Evolutionary conservation across 2,888 invertebrate genomes (phyloP).

Genomic region (Xestia rhomboidea): DNA sequence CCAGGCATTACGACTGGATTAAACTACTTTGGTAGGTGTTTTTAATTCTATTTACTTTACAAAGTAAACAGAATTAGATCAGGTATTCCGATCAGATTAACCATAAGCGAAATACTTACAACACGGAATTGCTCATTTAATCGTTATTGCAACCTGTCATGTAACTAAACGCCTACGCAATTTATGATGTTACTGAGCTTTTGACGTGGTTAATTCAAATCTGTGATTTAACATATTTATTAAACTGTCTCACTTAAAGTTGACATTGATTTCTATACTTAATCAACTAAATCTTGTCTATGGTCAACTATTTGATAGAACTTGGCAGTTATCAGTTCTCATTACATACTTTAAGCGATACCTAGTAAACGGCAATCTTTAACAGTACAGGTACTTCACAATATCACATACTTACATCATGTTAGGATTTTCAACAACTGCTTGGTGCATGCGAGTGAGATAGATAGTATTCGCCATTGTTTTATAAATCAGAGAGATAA

Average conservation of each 20-base stretch:
- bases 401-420: too few species aligned
- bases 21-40: background rate
- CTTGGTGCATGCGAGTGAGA: background rate
- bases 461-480: background rate
- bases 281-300: constrained; percentile 33
- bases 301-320: constrained; percentile 26
- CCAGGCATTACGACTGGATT: background rate
- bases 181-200: constrained; percentile 51
- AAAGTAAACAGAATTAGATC: too few species aligned
- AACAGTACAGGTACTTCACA: background rate
- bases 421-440: background rate
- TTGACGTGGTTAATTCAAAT: constrained; percentile 46
- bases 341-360: background rate
- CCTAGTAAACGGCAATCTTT: constrained; percentile 4
- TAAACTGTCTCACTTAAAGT: constrained; percentile 28
- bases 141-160: constrained; percentile 45
- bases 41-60: constrained; percentile 1
- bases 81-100: constrained; percentile 1
- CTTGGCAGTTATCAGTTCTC: constrained; percentile 21
- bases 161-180: constrained; percentile 53
- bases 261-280: constrained; percentile 40
- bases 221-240: constrained; percentile 48
- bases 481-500: background rate
- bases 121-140: constrained; percentile 27
- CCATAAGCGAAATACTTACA: constrained; percentile 12